A percentile compares a stretch with the other conserved stretches of the same genome.
Evolutionary conservation across 2,888 invertebrate species (phyloP).

Genomic region (Lasius fuliginosus): DNA sequence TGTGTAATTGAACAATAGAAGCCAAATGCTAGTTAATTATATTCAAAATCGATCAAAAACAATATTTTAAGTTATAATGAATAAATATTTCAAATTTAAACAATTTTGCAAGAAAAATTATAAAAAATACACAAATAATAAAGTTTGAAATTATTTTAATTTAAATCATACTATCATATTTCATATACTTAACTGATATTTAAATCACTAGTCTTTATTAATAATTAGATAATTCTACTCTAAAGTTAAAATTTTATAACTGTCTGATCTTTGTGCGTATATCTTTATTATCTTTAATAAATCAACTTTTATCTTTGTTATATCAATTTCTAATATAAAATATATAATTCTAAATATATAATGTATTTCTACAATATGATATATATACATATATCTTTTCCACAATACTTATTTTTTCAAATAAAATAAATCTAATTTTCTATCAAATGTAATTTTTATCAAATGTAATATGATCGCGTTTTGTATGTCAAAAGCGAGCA

Average conservation of each 20-base stretch:
- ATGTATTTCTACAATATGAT: too few species aligned
- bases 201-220: neutral
- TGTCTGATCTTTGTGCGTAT: neutral
- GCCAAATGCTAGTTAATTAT: neutral
- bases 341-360: neutral
- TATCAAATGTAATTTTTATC: neutral
- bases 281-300: neutral
- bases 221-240: constrained; percentile 6
- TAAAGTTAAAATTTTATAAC: neutral
- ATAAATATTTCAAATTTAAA: neutral
- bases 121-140: neutral
- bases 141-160: neutral
- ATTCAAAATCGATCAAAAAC: neutral
- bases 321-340: neutral
- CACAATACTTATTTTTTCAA: neutral
- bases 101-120: neutral
- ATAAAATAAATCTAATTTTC: constrained; percentile 10
- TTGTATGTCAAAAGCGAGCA: constrained; percentile 28
- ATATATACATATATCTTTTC: neutral
- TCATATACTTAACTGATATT: neutral
- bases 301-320: neutral
- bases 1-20: neutral
- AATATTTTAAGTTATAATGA: neutral
- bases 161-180: neutral
- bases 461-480: neutral